Evolutionary conservation across 2,888 invertebrate species (phyloP).

Genomic region (Tinea pellionella): DNA sequence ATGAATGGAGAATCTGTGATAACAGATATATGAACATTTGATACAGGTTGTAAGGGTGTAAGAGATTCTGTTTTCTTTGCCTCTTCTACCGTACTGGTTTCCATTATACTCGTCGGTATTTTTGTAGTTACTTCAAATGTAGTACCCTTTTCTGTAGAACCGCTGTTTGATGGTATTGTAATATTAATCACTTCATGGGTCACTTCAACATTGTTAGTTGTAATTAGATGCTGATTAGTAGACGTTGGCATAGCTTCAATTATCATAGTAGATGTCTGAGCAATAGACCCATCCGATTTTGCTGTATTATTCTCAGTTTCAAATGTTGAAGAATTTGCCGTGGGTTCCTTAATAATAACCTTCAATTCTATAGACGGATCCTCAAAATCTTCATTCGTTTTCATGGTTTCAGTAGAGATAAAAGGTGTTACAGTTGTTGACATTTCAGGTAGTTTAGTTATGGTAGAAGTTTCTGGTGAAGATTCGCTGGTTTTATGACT

Average conservation of each 20-base stretch:
- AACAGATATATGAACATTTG: conserved; percentile 1
- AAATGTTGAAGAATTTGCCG: background rate
- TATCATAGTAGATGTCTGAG: conserved; percentile 13
- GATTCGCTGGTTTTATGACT: conserved; percentile 23
- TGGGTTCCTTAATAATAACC: conserved; percentile 44
- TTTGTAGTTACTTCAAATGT: conserved; percentile 42
- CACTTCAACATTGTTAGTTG: conserved; percentile 15
- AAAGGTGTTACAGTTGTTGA: background rate
- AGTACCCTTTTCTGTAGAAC: conserved; percentile 21
- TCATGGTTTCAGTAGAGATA: conserved; percentile 16
- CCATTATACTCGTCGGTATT: conserved; percentile 31
- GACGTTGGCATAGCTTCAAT: conserved; percentile 14
- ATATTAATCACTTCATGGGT: conserved; percentile 31
- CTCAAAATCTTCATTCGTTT: conserved; percentile 25
- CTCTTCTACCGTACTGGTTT: conserved; percentile 17
- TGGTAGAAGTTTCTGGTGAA: conserved; percentile 20
- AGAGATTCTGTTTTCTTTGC: background rate
- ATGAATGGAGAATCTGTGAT: background rate
- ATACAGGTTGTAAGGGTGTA: background rate
- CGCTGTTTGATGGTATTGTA: conserved; percentile 22
- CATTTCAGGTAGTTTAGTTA: background rate
- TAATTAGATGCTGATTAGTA: conserved; percentile 16
- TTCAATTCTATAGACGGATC: conserved; percentile 45
- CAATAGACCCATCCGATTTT: background rate
- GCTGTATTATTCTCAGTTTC: background rate